These are phyloP conservation scores for Nothobranchius furzeri DNA, from an alignment of 2,113 vertebrate genomes.

Conservation along the genomic window DNA sequence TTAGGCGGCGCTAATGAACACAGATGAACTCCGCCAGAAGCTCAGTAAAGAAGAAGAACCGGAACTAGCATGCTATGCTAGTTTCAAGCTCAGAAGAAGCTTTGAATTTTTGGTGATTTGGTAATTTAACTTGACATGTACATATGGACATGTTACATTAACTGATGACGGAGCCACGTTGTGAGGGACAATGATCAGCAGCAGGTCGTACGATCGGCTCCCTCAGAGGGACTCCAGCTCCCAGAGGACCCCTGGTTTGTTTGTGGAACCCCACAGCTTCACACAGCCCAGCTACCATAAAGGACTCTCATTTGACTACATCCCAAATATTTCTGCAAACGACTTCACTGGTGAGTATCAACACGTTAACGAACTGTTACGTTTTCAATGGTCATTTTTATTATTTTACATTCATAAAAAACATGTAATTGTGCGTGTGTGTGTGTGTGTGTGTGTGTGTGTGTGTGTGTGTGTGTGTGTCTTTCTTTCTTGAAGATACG, in stretches of 20 bases:
- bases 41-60: slow-evolving; percentile 39
- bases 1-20: slow-evolving; percentile 17
- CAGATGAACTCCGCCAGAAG: too few relatives aligned
- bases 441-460: too few relatives aligned
- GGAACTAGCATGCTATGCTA: neutral
- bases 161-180: neutral
- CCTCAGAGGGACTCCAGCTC: slow-evolving; percentile 75
- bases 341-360: slow-evolving; percentile 70
- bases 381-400: too few relatives aligned
- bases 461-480: neutral
- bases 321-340: slow-evolving; percentile 71
- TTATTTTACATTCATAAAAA: too few relatives aligned
- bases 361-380: neutral
- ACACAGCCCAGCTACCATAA: slow-evolving; percentile 43
- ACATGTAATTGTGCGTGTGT: too few relatives aligned
- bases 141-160: neutral
- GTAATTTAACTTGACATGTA: neutral
- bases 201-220: slow-evolving; percentile 77
- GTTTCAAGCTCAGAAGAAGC: neutral
- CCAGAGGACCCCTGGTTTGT: slow-evolving; percentile 76
- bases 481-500: slow-evolving; percentile 64
- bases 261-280: slow-evolving; percentile 62
- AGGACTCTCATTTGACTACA: slow-evolving; percentile 78
- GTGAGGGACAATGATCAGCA: slow-evolving; percentile 71
- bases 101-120: neutral